Evolutionary conservation across 2,797 vertebrate genomes (phyloP).

Genomic region (Remorina albescens): DNA sequence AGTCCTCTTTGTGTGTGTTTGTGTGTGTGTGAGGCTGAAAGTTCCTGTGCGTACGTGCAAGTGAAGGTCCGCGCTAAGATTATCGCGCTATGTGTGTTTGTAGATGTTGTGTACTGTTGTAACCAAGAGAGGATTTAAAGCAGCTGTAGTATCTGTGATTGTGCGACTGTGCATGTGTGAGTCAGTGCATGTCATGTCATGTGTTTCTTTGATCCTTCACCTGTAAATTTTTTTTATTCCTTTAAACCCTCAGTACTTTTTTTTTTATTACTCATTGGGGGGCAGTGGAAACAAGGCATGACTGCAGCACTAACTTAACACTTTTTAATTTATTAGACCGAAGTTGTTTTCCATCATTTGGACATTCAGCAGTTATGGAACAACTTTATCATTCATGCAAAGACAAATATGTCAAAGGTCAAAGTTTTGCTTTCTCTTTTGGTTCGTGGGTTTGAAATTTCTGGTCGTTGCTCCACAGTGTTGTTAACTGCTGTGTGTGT

Average conservation of each 20-base stretch:
- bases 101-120: background rate
- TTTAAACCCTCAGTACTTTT: too few species aligned
- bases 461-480: background rate
- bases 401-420: background rate
- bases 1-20: constrained; percentile 43
- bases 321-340: background rate
- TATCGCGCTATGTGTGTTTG: background rate
- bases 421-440: background rate
- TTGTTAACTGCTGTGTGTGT: background rate
- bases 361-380: background rate
- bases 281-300: background rate
- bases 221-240: background rate
- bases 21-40: constrained; percentile 12
- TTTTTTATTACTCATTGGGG: background rate
- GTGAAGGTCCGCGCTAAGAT: background rate
- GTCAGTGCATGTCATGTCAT: background rate
- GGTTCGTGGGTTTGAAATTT: background rate
- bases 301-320: too few species aligned
- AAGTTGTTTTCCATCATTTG: background rate
- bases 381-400: background rate
- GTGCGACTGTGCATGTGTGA: background rate
- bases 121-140: background rate
- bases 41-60: constrained; percentile 9
- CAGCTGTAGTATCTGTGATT: background rate
- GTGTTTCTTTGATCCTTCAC: background rate